Conservation (phyloP, 2,888 invertebrate genomes). For the Cataglyphis altisquamis region DNA sequence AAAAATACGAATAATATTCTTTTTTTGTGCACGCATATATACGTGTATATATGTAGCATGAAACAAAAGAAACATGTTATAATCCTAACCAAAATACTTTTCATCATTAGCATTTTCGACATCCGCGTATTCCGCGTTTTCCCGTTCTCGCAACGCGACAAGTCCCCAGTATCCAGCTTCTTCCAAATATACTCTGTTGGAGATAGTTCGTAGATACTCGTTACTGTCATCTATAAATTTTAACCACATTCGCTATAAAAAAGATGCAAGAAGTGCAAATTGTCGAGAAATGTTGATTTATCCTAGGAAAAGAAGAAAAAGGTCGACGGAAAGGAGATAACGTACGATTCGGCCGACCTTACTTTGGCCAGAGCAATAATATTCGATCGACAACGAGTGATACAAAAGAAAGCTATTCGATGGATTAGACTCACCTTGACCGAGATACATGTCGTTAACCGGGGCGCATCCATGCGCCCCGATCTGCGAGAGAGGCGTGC, state of each 20-base stretch:
- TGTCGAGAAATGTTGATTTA: background rate
- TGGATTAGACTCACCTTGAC: constrained; percentile 84
- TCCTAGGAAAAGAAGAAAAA: background rate
- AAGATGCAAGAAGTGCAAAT: background rate
- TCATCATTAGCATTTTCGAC: constrained; percentile 79
- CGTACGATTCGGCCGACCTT: background rate
- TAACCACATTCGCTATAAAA: background rate
- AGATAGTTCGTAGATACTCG: constrained; percentile 78
- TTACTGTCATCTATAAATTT: constrained; percentile 76
- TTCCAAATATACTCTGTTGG: constrained; percentile 84
- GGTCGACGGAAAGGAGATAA: background rate
- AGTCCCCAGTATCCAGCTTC: constrained; percentile 85
- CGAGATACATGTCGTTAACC: constrained; percentile 86
- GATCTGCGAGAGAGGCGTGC: constrained; percentile 95
- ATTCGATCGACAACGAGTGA: background rate
- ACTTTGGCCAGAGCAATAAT: background rate
- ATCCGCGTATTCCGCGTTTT: constrained; percentile 80
- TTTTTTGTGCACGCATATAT: background rate
- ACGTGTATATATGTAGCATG: too few relatives aligned
- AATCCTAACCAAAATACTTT: constrained; percentile 82
- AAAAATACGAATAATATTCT: background rate
- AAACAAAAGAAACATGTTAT: background rate
- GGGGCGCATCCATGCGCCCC: constrained; percentile 91
- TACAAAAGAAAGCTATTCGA: background rate
- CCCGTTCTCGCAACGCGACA: constrained; percentile 82